These are phyloP conservation scores for Hypothenemus hampei DNA, from an alignment of 1,140 invertebrate genomes.

Conservation along the genomic window DNA sequence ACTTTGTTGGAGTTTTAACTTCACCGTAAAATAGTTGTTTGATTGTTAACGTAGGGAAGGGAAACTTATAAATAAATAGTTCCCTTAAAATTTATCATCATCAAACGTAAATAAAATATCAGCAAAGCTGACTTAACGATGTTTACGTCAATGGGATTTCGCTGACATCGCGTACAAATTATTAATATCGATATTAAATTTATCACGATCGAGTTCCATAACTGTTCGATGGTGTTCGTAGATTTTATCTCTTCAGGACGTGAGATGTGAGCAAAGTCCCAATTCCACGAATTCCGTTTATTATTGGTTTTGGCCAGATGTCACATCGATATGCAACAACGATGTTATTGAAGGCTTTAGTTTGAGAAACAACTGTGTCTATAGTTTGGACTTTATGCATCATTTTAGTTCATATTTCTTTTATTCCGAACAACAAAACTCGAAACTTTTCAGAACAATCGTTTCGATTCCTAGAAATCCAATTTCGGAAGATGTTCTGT, in stretches of 20 bases:
- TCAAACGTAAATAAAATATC: neutral
- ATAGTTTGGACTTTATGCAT: no score
- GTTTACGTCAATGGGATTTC: no score
- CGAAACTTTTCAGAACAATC: no score
- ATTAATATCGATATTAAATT: no score
- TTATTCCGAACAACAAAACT: no score
- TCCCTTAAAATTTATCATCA: neutral
- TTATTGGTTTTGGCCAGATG: conserved; percentile 16
- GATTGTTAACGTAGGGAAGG: conserved; percentile 5
- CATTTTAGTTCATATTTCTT: no score
- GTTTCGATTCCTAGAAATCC: no score
- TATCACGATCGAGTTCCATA: conserved; percentile 14
- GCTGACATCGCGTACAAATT: no score
- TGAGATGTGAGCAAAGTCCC: conserved; percentile 10
- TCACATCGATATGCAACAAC: conserved; percentile 1
- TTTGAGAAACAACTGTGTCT: neutral
- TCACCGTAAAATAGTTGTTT: conserved; percentile 5
- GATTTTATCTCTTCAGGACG: conserved; percentile 15
- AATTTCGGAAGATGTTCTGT: no score
- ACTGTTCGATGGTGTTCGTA: conserved; percentile 14
- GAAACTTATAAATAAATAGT: conserved; percentile 12
- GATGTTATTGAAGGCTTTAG: neutral
- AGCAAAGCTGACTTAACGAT: no score
- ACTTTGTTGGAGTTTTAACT: conserved; percentile 5
- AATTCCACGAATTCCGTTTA: conserved; percentile 6